A percentile compares a stretch with the other conserved stretches of the same genome.
Evolutionary conservation across 2,113 vertebrate genomes (phyloP).

Genomic region (Girardinichthys multiradiatus): DNA sequence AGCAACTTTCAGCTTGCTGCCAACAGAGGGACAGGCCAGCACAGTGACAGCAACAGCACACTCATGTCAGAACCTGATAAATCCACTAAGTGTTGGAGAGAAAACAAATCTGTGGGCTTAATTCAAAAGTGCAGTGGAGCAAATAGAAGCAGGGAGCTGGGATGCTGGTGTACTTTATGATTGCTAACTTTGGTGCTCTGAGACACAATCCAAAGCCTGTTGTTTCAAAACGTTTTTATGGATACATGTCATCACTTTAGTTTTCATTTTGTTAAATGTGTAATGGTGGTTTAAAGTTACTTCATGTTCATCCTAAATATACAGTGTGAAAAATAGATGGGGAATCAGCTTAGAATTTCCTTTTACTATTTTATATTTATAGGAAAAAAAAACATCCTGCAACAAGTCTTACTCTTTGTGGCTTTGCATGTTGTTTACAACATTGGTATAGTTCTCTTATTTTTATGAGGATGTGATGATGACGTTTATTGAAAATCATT

Average conservation of each 20-base stretch:
- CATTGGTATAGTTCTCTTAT: background rate
- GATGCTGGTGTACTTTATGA: slow-evolving; percentile 14
- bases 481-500: background rate
- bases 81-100: slow-evolving; percentile 50
- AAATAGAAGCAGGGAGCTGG: slow-evolving; percentile 15
- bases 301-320: background rate
- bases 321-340: background rate
- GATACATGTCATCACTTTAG: slow-evolving; percentile 2
- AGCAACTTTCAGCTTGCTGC: slow-evolving; percentile 58
- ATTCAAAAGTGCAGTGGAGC: slow-evolving; percentile 30
- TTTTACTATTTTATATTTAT: background rate
- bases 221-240: background rate
- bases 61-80: slow-evolving; percentile 55
- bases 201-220: slow-evolving; percentile 7
- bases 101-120: slow-evolving; percentile 54
- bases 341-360: background rate
- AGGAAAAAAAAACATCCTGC: background rate
- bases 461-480: background rate
- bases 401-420: background rate
- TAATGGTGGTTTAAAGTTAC: background rate
- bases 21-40: slow-evolving; percentile 41
- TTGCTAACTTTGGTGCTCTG: background rate
- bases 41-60: slow-evolving; percentile 54
- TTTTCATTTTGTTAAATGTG: background rate
- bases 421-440: background rate